Base-by-base conservation (phyloP, 2,888 invertebrate species). In the Serripes groenlandicus region DNA sequence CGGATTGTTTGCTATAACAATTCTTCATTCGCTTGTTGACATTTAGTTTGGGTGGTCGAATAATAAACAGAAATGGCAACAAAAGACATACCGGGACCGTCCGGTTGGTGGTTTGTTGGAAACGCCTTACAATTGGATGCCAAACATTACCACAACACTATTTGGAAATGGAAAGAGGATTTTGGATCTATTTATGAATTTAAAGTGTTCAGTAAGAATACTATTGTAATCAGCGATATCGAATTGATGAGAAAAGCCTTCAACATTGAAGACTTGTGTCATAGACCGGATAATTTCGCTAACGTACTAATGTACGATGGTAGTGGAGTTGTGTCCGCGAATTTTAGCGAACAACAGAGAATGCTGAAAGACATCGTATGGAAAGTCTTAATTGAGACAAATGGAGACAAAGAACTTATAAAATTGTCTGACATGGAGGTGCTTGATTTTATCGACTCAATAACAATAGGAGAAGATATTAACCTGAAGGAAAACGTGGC, bases 111-210 rank as follows among this genome's bases (percentile, higher is more conserved):
- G 37, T 35, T 66, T 23, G 18, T 66, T n/a, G 66, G 66, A 23
- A 66, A 66, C 35, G 66, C 23, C 5, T 23, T 42, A 9, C 35
- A 66, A 7, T 11, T 66, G 42, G 66, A 66, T 21, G 7, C 66
- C 1, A 42, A 66, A 11, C 66, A 66, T 28, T 66, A 28, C 26
- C 66, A 66, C 28, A 42, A 23, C 26, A 66, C 66, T 26, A 26
- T 66, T 3, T 66, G 37, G 66, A 42, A 66, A 42, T 66, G 66
- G 66, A 66, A 66, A 21, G 66, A 66, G 26, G 66, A 66, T n/a
- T 66, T 66, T 26, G 66, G 66, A 4, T 42, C 66, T 4, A 66
- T 66, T 23, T 66, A 26, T 32, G 5, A 66, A 21, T 66, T 66
- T 28, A 37, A 21, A 23, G 23, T 66, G 3, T 66, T 66, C 1